Base-by-base conservation (phyloP, 2,113 vertebrate genomes). In the Mus pahari region DNA sequence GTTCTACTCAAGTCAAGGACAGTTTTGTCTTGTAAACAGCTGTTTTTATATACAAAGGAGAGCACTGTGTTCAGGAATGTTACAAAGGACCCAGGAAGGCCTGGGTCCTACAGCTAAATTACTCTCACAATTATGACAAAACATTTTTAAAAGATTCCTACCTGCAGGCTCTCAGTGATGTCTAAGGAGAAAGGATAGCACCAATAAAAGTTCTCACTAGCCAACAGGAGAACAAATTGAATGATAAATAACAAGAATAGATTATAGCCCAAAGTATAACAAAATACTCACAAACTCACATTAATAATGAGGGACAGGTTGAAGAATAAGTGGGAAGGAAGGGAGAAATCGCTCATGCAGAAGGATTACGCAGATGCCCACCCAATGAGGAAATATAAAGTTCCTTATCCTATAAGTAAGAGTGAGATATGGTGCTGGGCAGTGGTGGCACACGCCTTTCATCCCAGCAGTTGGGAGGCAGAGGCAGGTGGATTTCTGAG, bases 1-100 rank as follows among this genome's bases (percentile, higher is more conserved):
- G n/a, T 31, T 73, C 39, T 83, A 84, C 86, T 96, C 24, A 2
- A 10, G 92, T 81, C 53, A 97, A 95, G 91, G 90, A 12, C 50
- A 87, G 20, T 89, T 86, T 62, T n/a, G 70, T 79, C 91, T 96
- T 93, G 55, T 91, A 74, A 92, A 71, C 62, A 94, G 31, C 11
- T 26, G 81, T 93, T 91, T 13, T 78, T 71, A 94, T 50, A 48
- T 12, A 90, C 17, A 83, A 62, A 96, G 91, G 45, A 74, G 42
- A 86, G 8, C 45, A 60, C 62, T 94, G 92, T 74, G 55, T 87
- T 95, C 55, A 45, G 53, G 50, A 87, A 53, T 86, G 45, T 66
- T 93, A 28, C 92, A 96, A 50, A 95, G 71, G 89, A 58, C 9
- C 79, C 89, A 75, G 90, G 20, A 19, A 79, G 20, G 73, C 48